Percentiles rank a stretch among this genome's conserved stretches.
These are phyloP conservation scores for Drosophila vallismaia DNA, from an alignment of 2,888 invertebrate species.

Conservation along the genomic window DNA sequence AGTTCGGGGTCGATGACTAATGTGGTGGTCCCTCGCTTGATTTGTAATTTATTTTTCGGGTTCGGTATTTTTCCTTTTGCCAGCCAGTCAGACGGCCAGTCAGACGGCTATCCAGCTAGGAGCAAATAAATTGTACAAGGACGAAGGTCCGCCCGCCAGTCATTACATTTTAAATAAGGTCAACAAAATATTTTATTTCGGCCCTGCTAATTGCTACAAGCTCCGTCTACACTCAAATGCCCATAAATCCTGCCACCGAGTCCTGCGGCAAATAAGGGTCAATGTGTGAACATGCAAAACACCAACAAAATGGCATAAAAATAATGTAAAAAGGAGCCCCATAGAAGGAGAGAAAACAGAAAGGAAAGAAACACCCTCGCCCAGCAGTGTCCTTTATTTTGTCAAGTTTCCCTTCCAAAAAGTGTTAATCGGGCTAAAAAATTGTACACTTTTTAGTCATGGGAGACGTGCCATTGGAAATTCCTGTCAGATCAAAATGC, in stretches of 20 bases:
- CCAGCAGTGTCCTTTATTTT: neutral
- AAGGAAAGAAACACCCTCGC: neutral
- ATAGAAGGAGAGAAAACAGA: neutral
- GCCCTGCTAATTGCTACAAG: constrained; percentile 65
- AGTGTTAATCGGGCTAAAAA: constrained; percentile 27
- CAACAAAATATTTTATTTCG: constrained; percentile 47
- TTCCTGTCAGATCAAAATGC: neutral
- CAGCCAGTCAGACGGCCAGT: too few species aligned
- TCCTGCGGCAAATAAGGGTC: constrained; percentile 58
- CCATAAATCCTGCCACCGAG: constrained; percentile 48
- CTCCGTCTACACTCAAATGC: constrained; percentile 21
- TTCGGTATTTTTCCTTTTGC: neutral
- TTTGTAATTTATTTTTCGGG: constrained; percentile 42
- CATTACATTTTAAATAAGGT: constrained; percentile 69
- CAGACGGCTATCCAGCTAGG: neutral
- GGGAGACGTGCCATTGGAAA: neutral
- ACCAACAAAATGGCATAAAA: neutral
- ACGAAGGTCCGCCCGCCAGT: constrained; percentile 20
- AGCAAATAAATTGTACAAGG: constrained; percentile 31
- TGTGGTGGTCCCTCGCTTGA: constrained; percentile 27
- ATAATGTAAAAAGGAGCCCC: neutral
- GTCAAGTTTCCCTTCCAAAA: constrained; percentile 3
- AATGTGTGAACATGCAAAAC: constrained; percentile 62
- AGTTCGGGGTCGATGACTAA: constrained; percentile 35
- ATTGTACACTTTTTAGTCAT: neutral